phyloP scores from a whole-genome alignment of 2,113 vertebrate species.

The Chloropsis hardwickii region DNA sequence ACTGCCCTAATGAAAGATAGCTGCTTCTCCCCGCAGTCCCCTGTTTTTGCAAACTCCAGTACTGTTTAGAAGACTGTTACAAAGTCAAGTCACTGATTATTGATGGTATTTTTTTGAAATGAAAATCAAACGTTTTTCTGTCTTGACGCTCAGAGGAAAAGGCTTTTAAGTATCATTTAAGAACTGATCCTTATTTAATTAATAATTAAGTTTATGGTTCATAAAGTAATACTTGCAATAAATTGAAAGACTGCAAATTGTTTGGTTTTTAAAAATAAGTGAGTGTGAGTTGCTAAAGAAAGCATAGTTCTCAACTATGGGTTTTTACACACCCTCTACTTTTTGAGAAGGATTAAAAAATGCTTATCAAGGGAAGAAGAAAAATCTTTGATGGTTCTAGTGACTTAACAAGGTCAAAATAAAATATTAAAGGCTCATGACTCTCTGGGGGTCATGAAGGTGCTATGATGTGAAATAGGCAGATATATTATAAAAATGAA shows the following conservation, averaged over 20 bases:
- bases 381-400: slow-evolving; percentile 42
- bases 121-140: not conserved
- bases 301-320: not conserved
- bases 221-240: not conserved
- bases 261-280: not conserved
- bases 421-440: slow-evolving; percentile 60
- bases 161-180: not conserved
- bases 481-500: slow-evolving; percentile 50
- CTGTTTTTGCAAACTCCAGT: not conserved
- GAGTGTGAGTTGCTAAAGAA: not conserved
- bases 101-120: not conserved
- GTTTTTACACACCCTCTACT: not conserved
- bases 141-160: not conserved
- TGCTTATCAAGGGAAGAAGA: slow-evolving; percentile 10
- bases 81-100: not conserved
- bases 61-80: not conserved
- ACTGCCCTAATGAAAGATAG: not conserved
- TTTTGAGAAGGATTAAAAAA: not conserved
- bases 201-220: not conserved
- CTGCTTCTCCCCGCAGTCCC: not conserved
- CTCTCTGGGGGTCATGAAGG: slow-evolving; percentile 20
- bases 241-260: not conserved
- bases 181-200: not conserved
- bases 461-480: slow-evolving; percentile 59
- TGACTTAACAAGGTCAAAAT: slow-evolving; percentile 62